Conservation (phyloP, 2,113 vertebrate genomes). For the Pelusios castaneus region DNA sequence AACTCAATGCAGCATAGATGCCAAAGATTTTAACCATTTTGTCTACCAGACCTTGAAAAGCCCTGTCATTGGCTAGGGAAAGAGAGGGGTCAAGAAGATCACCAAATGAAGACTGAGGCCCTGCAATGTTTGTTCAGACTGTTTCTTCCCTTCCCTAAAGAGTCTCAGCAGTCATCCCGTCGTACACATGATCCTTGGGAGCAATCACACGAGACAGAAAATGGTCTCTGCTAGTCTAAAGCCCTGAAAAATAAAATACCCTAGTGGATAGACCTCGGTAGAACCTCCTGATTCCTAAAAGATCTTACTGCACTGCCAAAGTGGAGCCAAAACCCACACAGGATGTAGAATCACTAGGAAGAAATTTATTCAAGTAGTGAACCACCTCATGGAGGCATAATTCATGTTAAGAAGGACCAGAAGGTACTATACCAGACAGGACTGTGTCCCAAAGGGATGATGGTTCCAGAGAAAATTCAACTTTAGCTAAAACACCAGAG, state of each 20-base stretch:
- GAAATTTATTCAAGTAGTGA: accelerated
- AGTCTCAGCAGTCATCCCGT: neutral
- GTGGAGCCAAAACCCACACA: neutral
- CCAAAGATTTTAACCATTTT: neutral
- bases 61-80: accelerated
- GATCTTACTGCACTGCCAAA: neutral
- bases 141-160: neutral
- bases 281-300: neutral
- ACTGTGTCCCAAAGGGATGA: accelerated
- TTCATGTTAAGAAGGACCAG: neutral
- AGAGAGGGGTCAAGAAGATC: neutral
- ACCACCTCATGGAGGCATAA: accelerated
- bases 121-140: neutral
- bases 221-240: neutral
- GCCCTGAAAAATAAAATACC: too few relatives aligned
- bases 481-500: accelerated
- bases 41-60: neutral
- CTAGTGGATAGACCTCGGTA: neutral
- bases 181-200: neutral
- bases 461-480: neutral
- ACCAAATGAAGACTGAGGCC: neutral
- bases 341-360: neutral
- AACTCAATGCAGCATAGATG: neutral
- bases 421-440: accelerated
- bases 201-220: neutral